A percentile compares a stretch with the other conserved stretches of the same genome.
Conservation (phyloP, 2,113 vertebrate genomes). For the Pholis gunnellus region DNA sequence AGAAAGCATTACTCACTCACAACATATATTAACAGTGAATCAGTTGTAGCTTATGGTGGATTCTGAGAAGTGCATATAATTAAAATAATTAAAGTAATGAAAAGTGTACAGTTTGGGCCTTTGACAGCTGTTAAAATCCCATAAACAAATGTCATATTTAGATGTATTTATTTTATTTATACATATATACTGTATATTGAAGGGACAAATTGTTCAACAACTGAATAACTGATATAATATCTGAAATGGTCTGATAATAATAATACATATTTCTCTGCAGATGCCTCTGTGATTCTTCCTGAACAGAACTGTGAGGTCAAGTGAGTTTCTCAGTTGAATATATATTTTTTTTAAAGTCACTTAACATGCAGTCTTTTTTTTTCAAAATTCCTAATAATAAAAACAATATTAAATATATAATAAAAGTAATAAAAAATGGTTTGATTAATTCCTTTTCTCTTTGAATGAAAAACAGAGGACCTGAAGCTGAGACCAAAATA, state of each 20-base stretch:
- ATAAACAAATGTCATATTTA: too few species aligned
- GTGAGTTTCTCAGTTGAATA: conserved; percentile 35
- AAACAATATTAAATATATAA: not conserved
- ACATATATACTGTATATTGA: not conserved
- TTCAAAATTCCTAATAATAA: not conserved
- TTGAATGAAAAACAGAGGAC: not conserved
- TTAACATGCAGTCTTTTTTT: too few species aligned
- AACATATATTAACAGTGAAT: not conserved
- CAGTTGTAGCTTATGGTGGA: not conserved
- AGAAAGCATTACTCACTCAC: not conserved
- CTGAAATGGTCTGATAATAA: not conserved
- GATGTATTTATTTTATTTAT: too few species aligned
- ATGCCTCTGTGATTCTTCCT: conserved; percentile 34
- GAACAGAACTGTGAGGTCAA: conserved; percentile 41
- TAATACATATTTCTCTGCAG: conserved; percentile 53
- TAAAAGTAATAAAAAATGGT: not conserved
- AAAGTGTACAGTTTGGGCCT: not conserved
- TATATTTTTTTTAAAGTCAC: too few species aligned
- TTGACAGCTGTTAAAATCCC: not conserved
- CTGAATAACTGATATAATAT: not conserved
- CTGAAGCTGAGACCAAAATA: not conserved
- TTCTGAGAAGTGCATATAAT: not conserved
- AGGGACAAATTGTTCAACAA: not conserved
- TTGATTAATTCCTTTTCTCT: not conserved
- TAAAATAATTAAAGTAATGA: not conserved